Base-by-base conservation (phyloP, 2,113 vertebrate genomes). In the Tapirus terrestris region DNA sequence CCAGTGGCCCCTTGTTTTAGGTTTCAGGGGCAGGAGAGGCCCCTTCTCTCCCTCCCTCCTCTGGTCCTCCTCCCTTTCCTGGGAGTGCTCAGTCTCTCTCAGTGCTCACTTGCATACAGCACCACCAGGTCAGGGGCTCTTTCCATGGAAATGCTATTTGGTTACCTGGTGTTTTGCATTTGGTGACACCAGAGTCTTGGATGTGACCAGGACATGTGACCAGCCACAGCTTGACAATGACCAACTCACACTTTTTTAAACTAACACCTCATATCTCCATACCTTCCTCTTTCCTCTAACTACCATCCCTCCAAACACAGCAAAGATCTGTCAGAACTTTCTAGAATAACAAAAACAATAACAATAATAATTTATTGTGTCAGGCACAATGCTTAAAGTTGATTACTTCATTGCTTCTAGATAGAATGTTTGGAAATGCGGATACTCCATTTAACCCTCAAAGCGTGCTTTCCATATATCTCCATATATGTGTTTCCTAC, bases 141-240 rank as follows among this genome's bases (percentile, higher is more conserved):
- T 97, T 97, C 94, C 91, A 96, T 94, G 92, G 94, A 98, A 98
- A 90, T 51, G 48, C 36, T 96, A 95, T 97, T 97, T 96, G 95
- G 51, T 96, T 97, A 97, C 67, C 84, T 88, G 39, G 53, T 85
- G 63, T 31, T 97, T 97, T 92, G 88, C 96, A 87, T 97, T 96
- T 96, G 89, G 68, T 96, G 68, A 94, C 96, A 98, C 82, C 93
- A 77, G 97, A 73, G 67, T 58, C 94, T 95, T 81, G 9, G 65
- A 67, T 79, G 36, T 51, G 80, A 97, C 80, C 7, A 10, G 90
- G 75, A 84, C 16, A 61, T 2, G 29, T 53, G n/a, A 86, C n/a
- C 48, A 88, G 39, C 11, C 87, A 65, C 63, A 90, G 43, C 51
- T 48, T 48, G 87, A 83, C 51, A 77, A 48, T 25, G 56, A 85